Percentiles rank a stretch among this genome's conserved stretches.
Evolutionary conservation across 2,113 vertebrate species (phyloP).

Genomic region (Elaphurus davidianus): DNA sequence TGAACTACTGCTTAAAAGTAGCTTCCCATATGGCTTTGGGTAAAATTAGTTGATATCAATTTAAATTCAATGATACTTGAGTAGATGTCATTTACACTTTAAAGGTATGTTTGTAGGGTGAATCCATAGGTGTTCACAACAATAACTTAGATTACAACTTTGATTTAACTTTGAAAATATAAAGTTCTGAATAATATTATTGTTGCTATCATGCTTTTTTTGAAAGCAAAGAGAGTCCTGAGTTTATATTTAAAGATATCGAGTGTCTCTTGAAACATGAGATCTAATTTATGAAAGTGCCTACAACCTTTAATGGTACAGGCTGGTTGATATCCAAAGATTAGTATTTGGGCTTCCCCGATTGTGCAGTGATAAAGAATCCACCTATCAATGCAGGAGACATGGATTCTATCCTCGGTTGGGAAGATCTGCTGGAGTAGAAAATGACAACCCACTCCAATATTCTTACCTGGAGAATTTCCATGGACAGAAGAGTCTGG

Average conservation of each 20-base stretch:
- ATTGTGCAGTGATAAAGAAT: neutral
- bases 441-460: neutral
- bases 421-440: neutral
- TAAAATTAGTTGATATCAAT: slow-evolving; percentile 8
- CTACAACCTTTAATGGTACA: neutral
- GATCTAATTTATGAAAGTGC: neutral
- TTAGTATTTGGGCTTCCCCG: neutral
- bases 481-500: neutral
- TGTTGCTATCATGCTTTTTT: neutral
- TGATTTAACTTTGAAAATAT: neutral
- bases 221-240: neutral
- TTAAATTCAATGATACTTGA: neutral
- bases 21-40: neutral
- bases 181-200: neutral
- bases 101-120: neutral
- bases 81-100: slow-evolving; percentile 1
- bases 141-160: neutral
- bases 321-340: neutral
- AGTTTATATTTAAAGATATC: neutral
- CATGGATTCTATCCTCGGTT: neutral
- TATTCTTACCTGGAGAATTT: neutral
- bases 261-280: neutral
- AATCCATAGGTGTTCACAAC: neutral
- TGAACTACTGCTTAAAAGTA: neutral
- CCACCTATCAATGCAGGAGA: neutral